Evolutionary conservation across 2,113 vertebrate genomes (phyloP).

Genomic region (crab-eating macaque (Macaca fascicularis)): DNA sequence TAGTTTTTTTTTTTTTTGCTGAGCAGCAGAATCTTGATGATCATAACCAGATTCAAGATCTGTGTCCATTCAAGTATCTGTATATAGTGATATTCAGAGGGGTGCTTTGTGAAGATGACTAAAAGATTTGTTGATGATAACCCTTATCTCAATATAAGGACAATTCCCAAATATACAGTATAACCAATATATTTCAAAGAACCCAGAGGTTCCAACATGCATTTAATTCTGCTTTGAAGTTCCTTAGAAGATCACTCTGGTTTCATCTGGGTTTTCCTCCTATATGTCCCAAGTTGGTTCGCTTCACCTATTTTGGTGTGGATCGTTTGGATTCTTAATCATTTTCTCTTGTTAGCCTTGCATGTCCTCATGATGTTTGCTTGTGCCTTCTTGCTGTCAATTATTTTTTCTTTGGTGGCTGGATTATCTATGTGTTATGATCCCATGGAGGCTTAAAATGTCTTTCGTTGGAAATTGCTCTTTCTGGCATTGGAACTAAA

Average conservation of each 20-base stretch:
- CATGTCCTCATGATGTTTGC: neutral
- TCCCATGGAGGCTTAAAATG: neutral
- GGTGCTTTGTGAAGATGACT: constrained; percentile 10
- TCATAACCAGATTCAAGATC: neutral
- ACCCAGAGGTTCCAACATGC: neutral
- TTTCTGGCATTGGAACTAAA: neutral
- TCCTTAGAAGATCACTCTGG: neutral
- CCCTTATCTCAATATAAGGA: neutral
- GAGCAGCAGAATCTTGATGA: neutral
- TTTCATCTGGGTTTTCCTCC: neutral
- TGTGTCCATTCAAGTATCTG: neutral
- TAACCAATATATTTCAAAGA: constrained; percentile 11
- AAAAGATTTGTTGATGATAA: neutral
- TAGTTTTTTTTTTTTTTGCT: constrained; percentile 30
- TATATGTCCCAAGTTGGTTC: neutral
- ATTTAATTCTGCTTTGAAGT: neutral
- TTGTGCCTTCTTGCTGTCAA: neutral
- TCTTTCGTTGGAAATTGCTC: neutral
- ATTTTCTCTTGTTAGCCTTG: neutral
- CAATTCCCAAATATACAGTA: neutral
- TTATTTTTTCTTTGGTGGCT: neutral
- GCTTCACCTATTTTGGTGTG: neutral
- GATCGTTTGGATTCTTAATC: neutral
- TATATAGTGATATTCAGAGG: neutral
- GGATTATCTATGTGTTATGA: neutral